Evolutionary conservation across 2,888 invertebrate species (phyloP).

Genomic region (Caenorhabditis sp.): DNA sequence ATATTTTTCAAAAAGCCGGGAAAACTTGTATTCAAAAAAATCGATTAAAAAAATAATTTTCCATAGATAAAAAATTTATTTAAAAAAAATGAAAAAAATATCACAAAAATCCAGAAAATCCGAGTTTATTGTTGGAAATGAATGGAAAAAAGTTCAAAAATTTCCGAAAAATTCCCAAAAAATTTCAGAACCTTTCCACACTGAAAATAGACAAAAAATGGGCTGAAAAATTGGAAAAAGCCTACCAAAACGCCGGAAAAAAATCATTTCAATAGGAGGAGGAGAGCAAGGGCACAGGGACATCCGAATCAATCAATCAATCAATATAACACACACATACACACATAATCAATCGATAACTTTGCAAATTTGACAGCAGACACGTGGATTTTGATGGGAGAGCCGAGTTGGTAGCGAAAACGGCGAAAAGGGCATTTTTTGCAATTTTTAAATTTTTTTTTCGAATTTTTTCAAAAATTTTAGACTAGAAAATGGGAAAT

Average conservation of each 20-base stretch:
- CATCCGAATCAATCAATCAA: neutral
- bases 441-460: conserved; percentile 1
- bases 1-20: neutral
- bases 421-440: too few relatives aligned
- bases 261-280: neutral
- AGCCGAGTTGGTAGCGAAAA: neutral
- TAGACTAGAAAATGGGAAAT: neutral
- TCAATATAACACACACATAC: conserved; percentile 5
- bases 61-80: neutral
- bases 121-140: neutral
- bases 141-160: neutral
- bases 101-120: conserved; percentile 7
- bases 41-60: neutral
- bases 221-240: neutral
- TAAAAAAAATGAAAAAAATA: neutral
- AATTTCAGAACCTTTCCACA: neutral
- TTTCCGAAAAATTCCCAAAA: conserved; percentile 5
- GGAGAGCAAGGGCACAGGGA: neutral
- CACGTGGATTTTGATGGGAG: neutral
- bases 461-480: neutral
- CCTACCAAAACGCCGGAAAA: neutral
- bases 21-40: conserved; percentile 3
- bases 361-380: neutral
- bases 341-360: conserved; percentile 9
- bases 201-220: too few relatives aligned